phyloP scores from a whole-genome alignment of 2,113 vertebrate genomes.

The Tauraco erythrolophus region DNA sequence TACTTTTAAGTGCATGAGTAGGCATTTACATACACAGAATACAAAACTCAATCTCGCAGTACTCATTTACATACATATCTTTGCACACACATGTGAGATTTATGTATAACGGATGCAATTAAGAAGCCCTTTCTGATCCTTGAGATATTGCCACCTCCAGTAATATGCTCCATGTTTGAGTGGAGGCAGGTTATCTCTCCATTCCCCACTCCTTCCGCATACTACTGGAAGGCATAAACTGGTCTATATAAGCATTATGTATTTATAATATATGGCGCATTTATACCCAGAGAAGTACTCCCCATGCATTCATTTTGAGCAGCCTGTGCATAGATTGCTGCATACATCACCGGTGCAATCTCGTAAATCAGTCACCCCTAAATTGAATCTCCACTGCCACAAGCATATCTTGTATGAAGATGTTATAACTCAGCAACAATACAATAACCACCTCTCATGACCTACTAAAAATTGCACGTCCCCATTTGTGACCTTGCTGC shows the following conservation, averaged over 20 bases:
- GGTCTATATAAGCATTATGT: conserved; percentile 21
- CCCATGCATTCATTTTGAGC: conserved; percentile 45
- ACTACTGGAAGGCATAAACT: background rate
- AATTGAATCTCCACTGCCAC: conserved; percentile 57
- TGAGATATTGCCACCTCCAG: background rate
- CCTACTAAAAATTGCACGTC: conserved; percentile 38
- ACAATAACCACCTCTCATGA: conserved; percentile 44
- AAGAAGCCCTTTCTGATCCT: conserved; percentile 8
- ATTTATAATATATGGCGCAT: conserved; percentile 34
- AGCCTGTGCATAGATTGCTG: conserved; percentile 20
- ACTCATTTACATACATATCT: conserved; percentile 39
- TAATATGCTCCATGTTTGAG: background rate
- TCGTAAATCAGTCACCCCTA: conserved; percentile 49
- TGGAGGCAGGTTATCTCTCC: background rate
- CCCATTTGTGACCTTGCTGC: background rate
- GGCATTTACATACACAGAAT: conserved; percentile 18
- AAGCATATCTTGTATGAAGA: conserved; percentile 26
- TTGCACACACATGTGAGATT: background rate
- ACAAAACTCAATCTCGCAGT: background rate
- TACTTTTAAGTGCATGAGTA: conserved; percentile 5
- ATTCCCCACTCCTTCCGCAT: background rate
- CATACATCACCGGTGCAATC: conserved; percentile 35
- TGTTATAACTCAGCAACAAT: conserved; percentile 46
- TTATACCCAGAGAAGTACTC: conserved; percentile 11
- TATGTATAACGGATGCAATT: conserved; percentile 38